phyloP scores from a whole-genome alignment of 2,888 invertebrate genomes.

The Dysmachus trigonus region DNA sequence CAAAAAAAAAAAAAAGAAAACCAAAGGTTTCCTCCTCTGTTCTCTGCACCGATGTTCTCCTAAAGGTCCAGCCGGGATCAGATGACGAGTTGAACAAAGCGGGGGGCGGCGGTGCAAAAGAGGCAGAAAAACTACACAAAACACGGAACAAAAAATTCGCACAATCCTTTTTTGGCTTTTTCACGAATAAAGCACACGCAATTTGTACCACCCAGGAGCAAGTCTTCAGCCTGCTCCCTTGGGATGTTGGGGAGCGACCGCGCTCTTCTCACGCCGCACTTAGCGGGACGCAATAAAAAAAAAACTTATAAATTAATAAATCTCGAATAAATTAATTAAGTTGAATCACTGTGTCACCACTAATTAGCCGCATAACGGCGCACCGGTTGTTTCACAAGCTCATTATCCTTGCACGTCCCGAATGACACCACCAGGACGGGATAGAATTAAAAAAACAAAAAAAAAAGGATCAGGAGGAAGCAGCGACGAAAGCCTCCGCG shows the following conservation, averaged over 20 bases:
- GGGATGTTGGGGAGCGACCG: background rate
- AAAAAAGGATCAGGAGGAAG: background rate
- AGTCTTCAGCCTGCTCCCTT: background rate
- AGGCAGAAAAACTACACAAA: background rate
- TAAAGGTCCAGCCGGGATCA: background rate
- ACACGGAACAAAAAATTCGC: background rate
- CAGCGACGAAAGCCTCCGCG: background rate
- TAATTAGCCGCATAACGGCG: conserved; percentile 40
- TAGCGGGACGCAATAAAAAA: no score
- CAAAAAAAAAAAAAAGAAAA: no score
- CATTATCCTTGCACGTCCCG: conserved; percentile 8
- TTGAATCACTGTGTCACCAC: conserved; percentile 40
- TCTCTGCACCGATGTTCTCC: background rate
- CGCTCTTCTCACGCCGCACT: background rate
- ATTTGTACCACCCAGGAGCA: background rate
- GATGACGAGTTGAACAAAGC: background rate
- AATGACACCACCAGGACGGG: background rate
- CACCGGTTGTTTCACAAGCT: conserved; percentile 41
- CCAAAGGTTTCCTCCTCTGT: background rate
- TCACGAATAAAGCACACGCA: background rate
- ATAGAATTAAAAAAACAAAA: background rate
- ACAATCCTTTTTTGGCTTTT: background rate
- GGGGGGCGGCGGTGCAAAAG: no score
- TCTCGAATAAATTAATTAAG: conserved; percentile 31
- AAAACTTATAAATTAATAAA: no score